Evolutionary conservation across 2,113 vertebrate species (phyloP).

Genomic region (Daboia siamensis): DNA sequence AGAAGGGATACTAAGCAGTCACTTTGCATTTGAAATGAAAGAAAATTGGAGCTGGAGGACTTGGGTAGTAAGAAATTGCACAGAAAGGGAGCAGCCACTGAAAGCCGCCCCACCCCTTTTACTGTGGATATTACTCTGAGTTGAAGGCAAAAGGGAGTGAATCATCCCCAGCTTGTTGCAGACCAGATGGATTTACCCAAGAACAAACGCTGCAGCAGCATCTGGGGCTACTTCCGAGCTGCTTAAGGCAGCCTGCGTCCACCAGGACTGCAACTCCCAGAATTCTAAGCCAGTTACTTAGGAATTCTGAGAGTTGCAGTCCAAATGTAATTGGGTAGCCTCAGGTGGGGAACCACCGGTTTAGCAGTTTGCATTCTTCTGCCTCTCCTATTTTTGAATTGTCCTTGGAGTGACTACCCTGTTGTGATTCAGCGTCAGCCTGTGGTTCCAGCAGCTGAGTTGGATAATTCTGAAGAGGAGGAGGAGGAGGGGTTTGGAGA

Average conservation of each 20-base stretch:
- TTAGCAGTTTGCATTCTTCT: neutral
- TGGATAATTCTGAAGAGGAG: too few relatives aligned
- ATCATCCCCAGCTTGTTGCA: neutral
- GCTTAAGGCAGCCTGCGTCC: neutral
- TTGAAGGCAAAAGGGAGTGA: neutral
- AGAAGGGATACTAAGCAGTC: neutral
- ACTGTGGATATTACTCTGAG: neutral
- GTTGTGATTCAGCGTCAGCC: too few relatives aligned
- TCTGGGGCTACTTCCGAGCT: neutral
- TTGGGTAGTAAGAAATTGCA: neutral
- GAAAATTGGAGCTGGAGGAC: neutral
- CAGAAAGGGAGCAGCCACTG: neutral
- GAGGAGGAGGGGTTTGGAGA: too few relatives aligned
- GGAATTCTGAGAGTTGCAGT: neutral
- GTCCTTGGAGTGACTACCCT: neutral
- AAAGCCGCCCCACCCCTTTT: neutral
- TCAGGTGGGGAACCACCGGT: neutral
- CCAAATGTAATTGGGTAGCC: neutral
- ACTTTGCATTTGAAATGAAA: neutral
- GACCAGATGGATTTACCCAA: neutral
- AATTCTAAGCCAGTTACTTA: neutral
- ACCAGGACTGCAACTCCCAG: neutral
- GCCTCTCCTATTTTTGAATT: neutral
- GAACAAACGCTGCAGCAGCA: neutral
- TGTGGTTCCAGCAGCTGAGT: too few relatives aligned